Evolutionary conservation across 2,797 vertebrate species (phyloP), one percentile per base, ranked within the genome.

Genomic region (Microctenopoma lineatum): DNA sequence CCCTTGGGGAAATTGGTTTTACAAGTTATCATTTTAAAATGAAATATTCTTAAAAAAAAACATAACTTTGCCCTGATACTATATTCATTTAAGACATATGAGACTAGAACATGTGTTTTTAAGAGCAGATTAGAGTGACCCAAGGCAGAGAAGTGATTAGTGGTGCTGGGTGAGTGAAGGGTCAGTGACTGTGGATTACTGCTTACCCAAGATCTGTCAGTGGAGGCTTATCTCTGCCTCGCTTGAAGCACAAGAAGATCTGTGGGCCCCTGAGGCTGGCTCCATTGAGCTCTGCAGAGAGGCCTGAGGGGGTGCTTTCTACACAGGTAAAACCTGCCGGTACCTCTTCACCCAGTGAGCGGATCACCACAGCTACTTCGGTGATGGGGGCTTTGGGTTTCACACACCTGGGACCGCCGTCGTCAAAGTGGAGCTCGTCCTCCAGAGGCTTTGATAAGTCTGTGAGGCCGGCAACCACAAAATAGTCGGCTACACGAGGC

Each of bases 161-260:
- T 62, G 64, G 62, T 46, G 60, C 76, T 52, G 69, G 67, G 63
- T 80, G 73, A 81, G 84, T 62, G 70, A 83, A 79, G 75, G 87
- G 85, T 89, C 84, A 90, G 68, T 39, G 59, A 63, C 64, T 34
- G 62, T 66, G 86, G 89, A 71, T 63, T 78, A 94, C 91, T 91
- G 90, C 96, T 95, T 91, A 99, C 98, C 98, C 98, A 36, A 99
- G 90, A 91, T 99, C 98, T 74, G 97, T 99, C 78, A 99, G 96
- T 0, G 98, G 97, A 50, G 97, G 97, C 75, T 98, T 99, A 94
- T 99, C 97, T 93, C 97, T 92, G 82, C 97, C 96, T 89, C 98
- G 94, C 82, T 95, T 96, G 88, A 97, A 98, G 89, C 98, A 99
- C 75, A 99, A 89, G 88, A 96, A 98, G 79, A 98, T 98, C 81